Evolutionary conservation across 2,113 vertebrate genomes (phyloP).

Genomic region (Vimba vimba): DNA sequence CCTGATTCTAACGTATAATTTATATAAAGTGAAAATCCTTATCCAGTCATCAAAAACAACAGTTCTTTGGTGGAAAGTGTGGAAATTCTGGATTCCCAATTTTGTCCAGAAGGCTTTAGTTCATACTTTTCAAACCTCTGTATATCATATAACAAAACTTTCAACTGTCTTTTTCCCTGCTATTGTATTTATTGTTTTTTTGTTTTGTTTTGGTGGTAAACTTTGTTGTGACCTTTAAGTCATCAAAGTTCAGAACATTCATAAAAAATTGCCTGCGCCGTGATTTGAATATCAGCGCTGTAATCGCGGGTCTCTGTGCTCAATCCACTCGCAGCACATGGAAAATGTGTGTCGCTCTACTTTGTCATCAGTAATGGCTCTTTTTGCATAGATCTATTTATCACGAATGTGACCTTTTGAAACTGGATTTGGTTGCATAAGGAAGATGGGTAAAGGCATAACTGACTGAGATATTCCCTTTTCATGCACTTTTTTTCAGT

Average conservation of each 20-base stretch:
- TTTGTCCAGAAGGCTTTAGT: conserved; percentile 63
- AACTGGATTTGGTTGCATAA: conserved; percentile 40
- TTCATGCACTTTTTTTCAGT: conserved; percentile 36
- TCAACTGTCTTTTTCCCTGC: conserved; percentile 60
- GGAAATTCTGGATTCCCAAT: conserved; percentile 39
- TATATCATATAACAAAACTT: conserved; percentile 73
- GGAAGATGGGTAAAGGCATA: conserved; percentile 16
- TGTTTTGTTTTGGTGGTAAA: conserved; percentile 60
- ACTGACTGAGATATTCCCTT: conserved; percentile 24
- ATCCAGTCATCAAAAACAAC: background rate
- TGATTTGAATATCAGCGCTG: conserved; percentile 51
- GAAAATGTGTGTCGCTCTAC: conserved; percentile 34
- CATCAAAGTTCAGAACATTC: conserved; percentile 63
- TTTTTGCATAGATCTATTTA: conserved; percentile 37
- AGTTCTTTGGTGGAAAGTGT: background rate
- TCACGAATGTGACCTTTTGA: conserved; percentile 47
- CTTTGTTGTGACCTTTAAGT: conserved; percentile 70
- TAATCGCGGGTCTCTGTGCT: conserved; percentile 36
- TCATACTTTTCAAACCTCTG: conserved; percentile 76
- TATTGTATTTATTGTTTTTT: conserved; percentile 42
- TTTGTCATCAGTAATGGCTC: conserved; percentile 46
- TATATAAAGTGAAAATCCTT: background rate
- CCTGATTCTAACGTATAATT: background rate
- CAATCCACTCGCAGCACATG: conserved; percentile 41
- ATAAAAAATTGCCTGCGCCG: conserved; percentile 63